phyloP scores from a whole-genome alignment of 2,797 vertebrate species.

The Emys orbicularis region DNA sequence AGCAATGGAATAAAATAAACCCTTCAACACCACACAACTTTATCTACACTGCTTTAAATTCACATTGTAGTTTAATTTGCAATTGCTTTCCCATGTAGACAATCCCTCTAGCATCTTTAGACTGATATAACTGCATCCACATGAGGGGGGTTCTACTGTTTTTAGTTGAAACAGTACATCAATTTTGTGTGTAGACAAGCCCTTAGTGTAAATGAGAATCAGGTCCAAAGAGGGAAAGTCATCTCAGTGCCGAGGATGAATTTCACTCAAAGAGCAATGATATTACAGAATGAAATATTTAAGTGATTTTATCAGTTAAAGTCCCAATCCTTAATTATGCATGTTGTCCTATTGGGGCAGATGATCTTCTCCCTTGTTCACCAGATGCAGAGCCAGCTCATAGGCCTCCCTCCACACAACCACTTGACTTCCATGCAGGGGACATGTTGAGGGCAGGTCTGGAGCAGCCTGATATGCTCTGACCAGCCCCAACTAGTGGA shows the following conservation, averaged over 20 bases:
- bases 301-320: neutral
- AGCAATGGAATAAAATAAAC: constrained; percentile 17
- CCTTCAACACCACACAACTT: constrained; percentile 28
- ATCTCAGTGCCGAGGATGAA: neutral
- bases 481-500: neutral
- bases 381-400: neutral
- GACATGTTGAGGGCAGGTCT: neutral
- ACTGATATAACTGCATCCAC: neutral
- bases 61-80: neutral
- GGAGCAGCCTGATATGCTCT: neutral
- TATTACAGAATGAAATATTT: neutral
- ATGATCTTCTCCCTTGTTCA: neutral
- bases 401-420: neutral
- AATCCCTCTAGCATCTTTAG: neutral
- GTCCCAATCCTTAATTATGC: neutral
- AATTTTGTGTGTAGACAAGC: neutral
- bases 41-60: constrained; percentile 10
- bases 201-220: neutral
- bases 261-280: neutral
- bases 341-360: neutral
- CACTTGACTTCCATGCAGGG: neutral
- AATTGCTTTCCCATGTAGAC: neutral
- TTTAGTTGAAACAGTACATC: neutral
- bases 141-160: neutral
- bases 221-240: neutral